These are phyloP conservation scores for Schizotus pectinicornis DNA, from an alignment of 2,888 invertebrate genomes.

Conservation along the genomic window DNA sequence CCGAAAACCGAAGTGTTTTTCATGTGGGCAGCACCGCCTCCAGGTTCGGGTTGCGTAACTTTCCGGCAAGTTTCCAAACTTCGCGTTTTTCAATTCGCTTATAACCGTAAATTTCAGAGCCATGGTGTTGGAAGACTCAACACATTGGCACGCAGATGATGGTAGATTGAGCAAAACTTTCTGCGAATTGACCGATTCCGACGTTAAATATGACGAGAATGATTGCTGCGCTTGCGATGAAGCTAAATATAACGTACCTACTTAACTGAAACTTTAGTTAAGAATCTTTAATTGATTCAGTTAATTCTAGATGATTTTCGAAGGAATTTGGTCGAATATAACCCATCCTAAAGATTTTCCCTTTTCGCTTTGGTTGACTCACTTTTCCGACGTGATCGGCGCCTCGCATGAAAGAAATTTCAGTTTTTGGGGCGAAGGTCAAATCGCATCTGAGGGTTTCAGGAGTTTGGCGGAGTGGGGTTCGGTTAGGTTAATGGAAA, in stretches of 20 bases:
- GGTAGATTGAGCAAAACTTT: conserved; percentile 79
- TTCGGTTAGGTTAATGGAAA: conserved; percentile 84
- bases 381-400: conserved; percentile 97
- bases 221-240: conserved; percentile 95
- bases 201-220: conserved; percentile 63
- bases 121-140: conserved; percentile 81
- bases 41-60: conserved; percentile 85
- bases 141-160: conserved; percentile 90
- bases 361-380: conserved; percentile 85
- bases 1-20: conserved; percentile 85
- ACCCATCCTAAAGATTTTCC: conserved; percentile 98
- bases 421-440: conserved; percentile 91
- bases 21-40: conserved; percentile 88
- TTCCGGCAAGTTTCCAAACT: conserved; percentile 68
- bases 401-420: conserved; percentile 90
- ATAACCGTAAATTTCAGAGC: conserved; percentile 61
- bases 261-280: neutral
- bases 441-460: conserved; percentile 87
- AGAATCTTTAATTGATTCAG: neutral
- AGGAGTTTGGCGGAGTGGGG: conserved; percentile 87
- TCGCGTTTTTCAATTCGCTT: neutral
- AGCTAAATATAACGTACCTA: conserved; percentile 86
- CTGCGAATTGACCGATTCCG: conserved; percentile 77
- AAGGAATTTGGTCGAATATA: conserved; percentile 94
- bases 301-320: conserved; percentile 72